These are phyloP conservation scores for Octopus bimaculoides DNA, from an alignment of 1,140 invertebrate genomes.

Conservation along the genomic window DNA sequence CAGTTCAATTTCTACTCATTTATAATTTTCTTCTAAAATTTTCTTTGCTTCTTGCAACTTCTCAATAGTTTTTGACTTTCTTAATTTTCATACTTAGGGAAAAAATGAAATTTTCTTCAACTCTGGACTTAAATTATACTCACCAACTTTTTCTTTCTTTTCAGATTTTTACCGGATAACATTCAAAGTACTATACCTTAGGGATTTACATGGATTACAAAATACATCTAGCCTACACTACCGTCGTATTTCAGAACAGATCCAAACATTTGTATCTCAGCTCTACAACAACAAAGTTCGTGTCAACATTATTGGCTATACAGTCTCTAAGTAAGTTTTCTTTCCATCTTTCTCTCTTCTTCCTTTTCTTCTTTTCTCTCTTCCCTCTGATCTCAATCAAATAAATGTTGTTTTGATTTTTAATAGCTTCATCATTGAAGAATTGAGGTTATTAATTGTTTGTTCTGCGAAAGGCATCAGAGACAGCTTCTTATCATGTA, in stretches of 20 bases:
- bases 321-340: neutral
- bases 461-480: neutral
- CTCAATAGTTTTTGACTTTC: too few species aligned
- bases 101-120: neutral
- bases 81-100: too few species aligned
- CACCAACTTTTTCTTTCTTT: slow-evolving; percentile 30
- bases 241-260: slow-evolving; percentile 43
- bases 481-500: neutral
- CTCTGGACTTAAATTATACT: neutral
- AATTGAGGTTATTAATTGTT: neutral
- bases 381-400: neutral
- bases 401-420: neutral
- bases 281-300: slow-evolving; percentile 46
- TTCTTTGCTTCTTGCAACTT: too few species aligned
- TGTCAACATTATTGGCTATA: neutral
- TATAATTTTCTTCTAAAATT: too few species aligned
- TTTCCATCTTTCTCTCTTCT: neutral
- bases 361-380: neutral
- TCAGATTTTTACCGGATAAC: slow-evolving; percentile 58
- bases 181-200: slow-evolving; percentile 54
- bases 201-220: slow-evolving; percentile 47
- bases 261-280: slow-evolving; percentile 51
- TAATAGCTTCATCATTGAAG: neutral
- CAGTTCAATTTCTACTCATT: too few species aligned
- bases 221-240: slow-evolving; percentile 54